phyloP scores from a whole-genome alignment of 2,113 vertebrate genomes.

The Poicephalus meyeri region DNA sequence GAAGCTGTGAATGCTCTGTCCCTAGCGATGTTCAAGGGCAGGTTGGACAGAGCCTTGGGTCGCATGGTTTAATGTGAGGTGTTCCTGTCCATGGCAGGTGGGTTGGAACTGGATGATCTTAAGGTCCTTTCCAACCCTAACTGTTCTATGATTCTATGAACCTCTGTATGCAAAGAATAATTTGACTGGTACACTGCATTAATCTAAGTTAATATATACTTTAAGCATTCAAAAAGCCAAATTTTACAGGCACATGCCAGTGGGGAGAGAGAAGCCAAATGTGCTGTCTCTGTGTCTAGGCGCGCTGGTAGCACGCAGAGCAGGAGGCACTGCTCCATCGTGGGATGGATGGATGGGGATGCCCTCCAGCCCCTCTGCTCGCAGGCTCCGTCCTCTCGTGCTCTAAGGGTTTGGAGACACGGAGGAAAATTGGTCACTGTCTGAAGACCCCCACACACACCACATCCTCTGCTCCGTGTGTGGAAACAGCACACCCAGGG shows the following conservation, averaged over 20 bases:
- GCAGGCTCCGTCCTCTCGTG: background rate
- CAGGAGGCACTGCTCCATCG: accelerated
- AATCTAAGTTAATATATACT: background rate
- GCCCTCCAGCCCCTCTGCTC: accelerated
- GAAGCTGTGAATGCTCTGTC: no score
- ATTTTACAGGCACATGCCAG: background rate
- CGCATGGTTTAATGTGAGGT: no score
- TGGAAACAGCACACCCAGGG: background rate
- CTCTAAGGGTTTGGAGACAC: background rate
- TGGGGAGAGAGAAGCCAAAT: background rate
- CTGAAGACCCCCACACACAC: background rate
- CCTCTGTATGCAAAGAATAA: background rate
- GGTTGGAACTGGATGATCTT: no score
- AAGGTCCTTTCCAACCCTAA: no score
- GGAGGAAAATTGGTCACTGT: background rate
- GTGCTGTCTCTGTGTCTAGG: background rate
- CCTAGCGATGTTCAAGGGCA: no score
- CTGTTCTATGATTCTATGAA: no score
- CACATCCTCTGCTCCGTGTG: background rate
- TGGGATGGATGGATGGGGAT: background rate
- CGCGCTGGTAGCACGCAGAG: background rate
- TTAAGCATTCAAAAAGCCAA: background rate
- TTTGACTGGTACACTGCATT: background rate
- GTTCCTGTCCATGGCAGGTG: no score
- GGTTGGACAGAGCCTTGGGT: no score